Evolutionary conservation across 2,888 invertebrate genomes (phyloP).

Genomic region (Diplolepis rosae): DNA sequence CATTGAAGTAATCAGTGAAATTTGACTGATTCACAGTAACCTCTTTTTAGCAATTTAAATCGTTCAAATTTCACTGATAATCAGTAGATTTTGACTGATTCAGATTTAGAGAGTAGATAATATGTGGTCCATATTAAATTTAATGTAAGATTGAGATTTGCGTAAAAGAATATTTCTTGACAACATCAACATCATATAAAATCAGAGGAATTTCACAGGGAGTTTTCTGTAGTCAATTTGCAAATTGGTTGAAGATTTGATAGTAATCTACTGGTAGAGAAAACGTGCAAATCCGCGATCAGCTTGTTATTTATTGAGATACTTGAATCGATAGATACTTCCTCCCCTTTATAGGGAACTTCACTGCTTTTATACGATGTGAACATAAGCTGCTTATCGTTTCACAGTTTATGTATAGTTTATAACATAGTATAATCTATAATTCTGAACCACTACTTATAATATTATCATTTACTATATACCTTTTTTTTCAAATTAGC

Average conservation of each 20-base stretch:
- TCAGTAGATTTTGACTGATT: too few relatives aligned
- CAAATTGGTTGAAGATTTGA: slow-evolving; percentile 16
- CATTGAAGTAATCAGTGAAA: too few relatives aligned
- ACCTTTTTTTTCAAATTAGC: not conserved
- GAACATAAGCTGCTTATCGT: slow-evolving; percentile 14
- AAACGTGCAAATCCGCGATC: slow-evolving; percentile 13
- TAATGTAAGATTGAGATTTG: not conserved
- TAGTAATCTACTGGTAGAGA: not conserved
- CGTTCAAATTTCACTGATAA: too few relatives aligned
- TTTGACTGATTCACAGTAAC: too few relatives aligned
- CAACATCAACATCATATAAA: not conserved
- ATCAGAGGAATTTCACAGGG: not conserved
- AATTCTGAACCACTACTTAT: not conserved
- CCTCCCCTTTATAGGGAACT: slow-evolving; percentile 7
- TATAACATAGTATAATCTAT: slow-evolving; percentile 6
- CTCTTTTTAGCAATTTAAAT: too few relatives aligned
- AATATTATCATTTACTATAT: not conserved
- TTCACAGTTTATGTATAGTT: slow-evolving; percentile 2
- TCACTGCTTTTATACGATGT: slow-evolving; percentile 2
- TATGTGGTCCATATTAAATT: not conserved
- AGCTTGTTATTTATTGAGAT: slow-evolving; percentile 20
- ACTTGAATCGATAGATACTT: slow-evolving; percentile 7
- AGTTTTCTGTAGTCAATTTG: not conserved
- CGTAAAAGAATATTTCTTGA: not conserved
- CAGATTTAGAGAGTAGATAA: too few relatives aligned